phyloP scores from a whole-genome alignment of 2,113 vertebrate species.

The Coracopsis vasa region DNA sequence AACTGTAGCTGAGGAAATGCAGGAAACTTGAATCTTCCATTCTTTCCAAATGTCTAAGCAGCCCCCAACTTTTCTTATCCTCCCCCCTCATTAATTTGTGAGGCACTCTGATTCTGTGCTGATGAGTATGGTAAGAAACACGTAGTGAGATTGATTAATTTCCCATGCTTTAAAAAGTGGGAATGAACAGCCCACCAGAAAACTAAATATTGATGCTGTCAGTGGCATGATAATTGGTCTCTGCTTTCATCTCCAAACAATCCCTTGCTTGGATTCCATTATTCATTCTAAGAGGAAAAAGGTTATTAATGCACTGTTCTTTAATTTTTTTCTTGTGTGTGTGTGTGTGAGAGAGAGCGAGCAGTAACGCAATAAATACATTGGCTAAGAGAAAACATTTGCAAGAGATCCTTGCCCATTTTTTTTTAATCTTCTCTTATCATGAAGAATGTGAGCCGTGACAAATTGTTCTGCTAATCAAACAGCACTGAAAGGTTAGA shows the following conservation, averaged over 20 bases:
- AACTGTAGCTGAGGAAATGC: neutral
- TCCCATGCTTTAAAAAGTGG: neutral
- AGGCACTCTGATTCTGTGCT: neutral
- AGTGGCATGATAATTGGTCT: conserved; percentile 22
- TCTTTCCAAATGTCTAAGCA: neutral
- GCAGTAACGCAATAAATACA: conserved; percentile 8
- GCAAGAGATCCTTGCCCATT: conserved; percentile 17
- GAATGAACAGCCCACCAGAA: conserved; percentile 4
- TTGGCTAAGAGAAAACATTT: conserved; percentile 55
- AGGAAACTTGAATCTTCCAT: neutral
- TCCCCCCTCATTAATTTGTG: neutral
- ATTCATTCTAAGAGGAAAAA: conserved; percentile 1
- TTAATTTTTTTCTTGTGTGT: neutral
- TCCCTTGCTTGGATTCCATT: conserved; percentile 15
- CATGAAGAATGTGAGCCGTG: conserved; percentile 50
- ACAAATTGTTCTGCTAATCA: conserved; percentile 79
- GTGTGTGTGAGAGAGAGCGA: neutral
- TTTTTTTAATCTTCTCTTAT: conserved; percentile 50
- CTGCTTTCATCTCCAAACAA: conserved; percentile 27
- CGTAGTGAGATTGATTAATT: neutral
- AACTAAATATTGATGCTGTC: conserved; percentile 32
- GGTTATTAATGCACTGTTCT: conserved; percentile 28
- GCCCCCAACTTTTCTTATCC: rapidly evolving
- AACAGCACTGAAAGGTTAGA: conserved; percentile 76
- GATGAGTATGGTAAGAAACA: neutral